Conservation (phyloP, 2,113 vertebrate species). For the Perca fluviatilis region DNA sequence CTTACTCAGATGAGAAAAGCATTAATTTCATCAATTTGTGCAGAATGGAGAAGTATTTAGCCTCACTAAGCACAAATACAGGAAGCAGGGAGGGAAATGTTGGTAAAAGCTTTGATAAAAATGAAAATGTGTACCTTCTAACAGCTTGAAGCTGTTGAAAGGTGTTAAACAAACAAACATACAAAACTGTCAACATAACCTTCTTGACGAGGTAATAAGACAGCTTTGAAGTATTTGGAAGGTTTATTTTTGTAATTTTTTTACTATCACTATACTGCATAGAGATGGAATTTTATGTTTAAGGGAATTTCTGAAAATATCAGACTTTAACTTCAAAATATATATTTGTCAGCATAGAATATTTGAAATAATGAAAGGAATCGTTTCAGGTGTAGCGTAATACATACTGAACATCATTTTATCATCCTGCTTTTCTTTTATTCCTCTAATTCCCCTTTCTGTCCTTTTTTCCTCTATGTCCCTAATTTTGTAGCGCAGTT, state of each 20-base stretch:
- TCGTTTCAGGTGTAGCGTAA: not conserved
- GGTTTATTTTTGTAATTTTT: constrained; percentile 19
- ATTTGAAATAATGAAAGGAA: constrained; percentile 10
- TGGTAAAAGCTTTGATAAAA: constrained; percentile 3
- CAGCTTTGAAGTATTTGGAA: constrained; percentile 22
- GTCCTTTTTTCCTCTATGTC: not conserved
- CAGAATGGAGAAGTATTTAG: not conserved
- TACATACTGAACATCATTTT: not conserved
- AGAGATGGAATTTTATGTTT: not conserved
- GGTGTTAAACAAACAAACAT: constrained; percentile 51
- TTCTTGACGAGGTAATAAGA: not conserved
- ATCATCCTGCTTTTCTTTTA: not conserved
- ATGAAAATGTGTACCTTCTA: constrained; percentile 3
- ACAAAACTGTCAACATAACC: constrained; percentile 39
- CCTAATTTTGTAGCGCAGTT: not conserved
- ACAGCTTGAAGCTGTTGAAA: constrained; percentile 23
- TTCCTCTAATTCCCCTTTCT: not conserved
- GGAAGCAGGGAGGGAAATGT: not conserved
- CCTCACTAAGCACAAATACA: not conserved
- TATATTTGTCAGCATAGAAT: not conserved
- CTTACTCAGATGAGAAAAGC: constrained; percentile 3
- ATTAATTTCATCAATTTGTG: not conserved
- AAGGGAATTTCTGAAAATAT: not conserved
- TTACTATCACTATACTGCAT: not conserved
- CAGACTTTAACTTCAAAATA: not conserved